These are phyloP conservation scores for Eupithecia tripunctaria DNA, from an alignment of 2,888 invertebrate species.

Conservation along the genomic window DNA sequence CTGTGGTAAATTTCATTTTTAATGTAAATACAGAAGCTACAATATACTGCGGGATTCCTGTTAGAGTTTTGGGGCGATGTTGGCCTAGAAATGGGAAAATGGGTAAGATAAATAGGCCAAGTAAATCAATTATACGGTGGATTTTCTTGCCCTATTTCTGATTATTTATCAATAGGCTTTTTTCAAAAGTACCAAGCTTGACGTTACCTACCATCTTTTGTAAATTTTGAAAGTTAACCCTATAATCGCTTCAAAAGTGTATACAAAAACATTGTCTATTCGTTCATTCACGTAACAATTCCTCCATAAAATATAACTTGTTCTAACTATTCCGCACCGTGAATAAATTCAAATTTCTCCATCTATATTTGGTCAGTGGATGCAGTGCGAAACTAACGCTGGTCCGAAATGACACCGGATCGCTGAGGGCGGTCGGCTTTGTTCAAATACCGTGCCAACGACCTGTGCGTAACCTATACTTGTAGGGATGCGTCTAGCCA, in stretches of 20 bases:
- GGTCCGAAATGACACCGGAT: constrained; percentile 71
- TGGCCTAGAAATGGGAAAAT: not conserved
- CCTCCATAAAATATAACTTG: not conserved
- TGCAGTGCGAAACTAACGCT: constrained; percentile 69
- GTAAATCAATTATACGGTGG: not conserved
- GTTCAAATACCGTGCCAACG: constrained; percentile 65
- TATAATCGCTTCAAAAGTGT: not conserved
- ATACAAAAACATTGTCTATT: not conserved
- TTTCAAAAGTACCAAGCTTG: not conserved
- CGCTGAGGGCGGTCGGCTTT: constrained; percentile 72
- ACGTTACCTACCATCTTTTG: not conserved
- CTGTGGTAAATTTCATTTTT: not conserved
- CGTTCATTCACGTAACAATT: not conserved
- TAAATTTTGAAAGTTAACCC: not conserved
- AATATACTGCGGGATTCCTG: not conserved
- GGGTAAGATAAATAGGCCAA: not conserved
- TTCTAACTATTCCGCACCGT: not conserved
- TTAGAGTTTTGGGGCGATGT: too few species aligned
- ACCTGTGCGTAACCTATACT: constrained; percentile 40
- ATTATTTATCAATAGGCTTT: not conserved
- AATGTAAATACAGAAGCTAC: not conserved
- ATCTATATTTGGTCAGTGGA: constrained; percentile 48
- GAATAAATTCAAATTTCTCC: constrained; percentile 34
- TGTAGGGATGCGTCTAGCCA: constrained; percentile 35
- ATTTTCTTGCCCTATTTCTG: too few species aligned